Conservation (phyloP, 1,140 invertebrate genomes). For the Schlechtendalia chinensis region DNA sequence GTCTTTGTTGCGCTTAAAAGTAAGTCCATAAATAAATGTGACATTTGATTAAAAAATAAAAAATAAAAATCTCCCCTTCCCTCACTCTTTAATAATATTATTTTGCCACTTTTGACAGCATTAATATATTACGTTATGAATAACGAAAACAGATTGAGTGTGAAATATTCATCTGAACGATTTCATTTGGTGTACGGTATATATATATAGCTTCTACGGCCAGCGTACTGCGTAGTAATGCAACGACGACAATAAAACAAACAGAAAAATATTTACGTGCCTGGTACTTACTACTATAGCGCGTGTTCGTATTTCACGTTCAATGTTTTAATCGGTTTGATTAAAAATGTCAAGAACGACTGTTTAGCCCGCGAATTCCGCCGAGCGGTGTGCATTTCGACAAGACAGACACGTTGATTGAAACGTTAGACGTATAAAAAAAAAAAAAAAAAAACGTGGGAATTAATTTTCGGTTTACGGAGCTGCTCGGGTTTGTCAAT, state of each 20-base stretch:
- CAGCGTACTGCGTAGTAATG: background rate
- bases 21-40: constrained; percentile 32
- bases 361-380: background rate
- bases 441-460: too few species aligned
- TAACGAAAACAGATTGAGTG: constrained; percentile 2
- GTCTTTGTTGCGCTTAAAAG: constrained; percentile 4
- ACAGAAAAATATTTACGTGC: background rate
- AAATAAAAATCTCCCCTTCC: background rate
- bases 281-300: too few species aligned
- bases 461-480: too few species aligned
- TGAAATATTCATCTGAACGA: constrained; percentile 1
- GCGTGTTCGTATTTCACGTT: background rate
- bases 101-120: constrained; percentile 28
- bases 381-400: background rate
- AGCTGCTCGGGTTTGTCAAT: too few species aligned
- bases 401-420: too few species aligned
- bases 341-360: background rate
- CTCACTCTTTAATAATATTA: constrained; percentile 1
- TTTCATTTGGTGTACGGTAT: background rate
- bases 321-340: background rate
- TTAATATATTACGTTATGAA: background rate
- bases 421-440: too few species aligned
- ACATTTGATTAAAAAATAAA: constrained; percentile 25
- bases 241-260: background rate
- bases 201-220: background rate